These are phyloP conservation scores for Ceratosolen solmsi DNA, from an alignment of 1,140 invertebrate species.

Conservation along the genomic window DNA sequence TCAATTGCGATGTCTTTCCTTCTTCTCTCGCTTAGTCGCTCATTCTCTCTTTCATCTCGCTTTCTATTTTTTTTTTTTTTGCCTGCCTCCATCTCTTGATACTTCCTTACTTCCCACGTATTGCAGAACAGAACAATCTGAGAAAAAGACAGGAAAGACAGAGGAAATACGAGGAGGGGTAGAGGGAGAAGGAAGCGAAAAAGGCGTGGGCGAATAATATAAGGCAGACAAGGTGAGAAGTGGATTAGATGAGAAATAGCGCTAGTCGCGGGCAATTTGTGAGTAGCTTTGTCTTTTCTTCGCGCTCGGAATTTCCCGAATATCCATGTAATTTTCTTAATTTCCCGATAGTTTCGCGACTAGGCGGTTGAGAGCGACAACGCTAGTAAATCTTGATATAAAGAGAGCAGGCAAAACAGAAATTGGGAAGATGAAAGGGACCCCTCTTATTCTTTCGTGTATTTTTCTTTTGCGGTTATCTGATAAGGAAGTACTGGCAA, in stretches of 20 bases:
- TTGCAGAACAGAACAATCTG: background rate
- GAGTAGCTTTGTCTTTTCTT: constrained; percentile 23
- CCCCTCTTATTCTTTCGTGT: background rate
- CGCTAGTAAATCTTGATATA: constrained; percentile 44
- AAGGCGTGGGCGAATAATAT: background rate
- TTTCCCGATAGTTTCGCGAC: background rate
- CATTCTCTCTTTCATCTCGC: background rate
- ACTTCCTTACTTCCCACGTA: background rate
- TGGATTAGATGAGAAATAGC: background rate
- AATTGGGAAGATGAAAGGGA: constrained; percentile 34
- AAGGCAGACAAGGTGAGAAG: background rate
- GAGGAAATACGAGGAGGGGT: background rate
- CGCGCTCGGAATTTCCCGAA: constrained; percentile 31
- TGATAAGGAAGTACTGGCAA: background rate
- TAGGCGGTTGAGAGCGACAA: background rate
- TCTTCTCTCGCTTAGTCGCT: background rate
- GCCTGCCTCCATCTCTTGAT: no score
- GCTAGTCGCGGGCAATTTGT: constrained; percentile 27
- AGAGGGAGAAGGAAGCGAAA: background rate
- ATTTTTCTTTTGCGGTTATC: background rate
- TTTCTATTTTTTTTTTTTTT: background rate
- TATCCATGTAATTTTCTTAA: constrained; percentile 37
- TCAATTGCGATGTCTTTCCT: background rate
- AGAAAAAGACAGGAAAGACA: background rate
- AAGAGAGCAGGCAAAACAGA: constrained; percentile 33